These are phyloP conservation scores for Lepisosteus oculatus DNA, from an alignment of 2,113 vertebrate species.

Conservation along the genomic window DNA sequence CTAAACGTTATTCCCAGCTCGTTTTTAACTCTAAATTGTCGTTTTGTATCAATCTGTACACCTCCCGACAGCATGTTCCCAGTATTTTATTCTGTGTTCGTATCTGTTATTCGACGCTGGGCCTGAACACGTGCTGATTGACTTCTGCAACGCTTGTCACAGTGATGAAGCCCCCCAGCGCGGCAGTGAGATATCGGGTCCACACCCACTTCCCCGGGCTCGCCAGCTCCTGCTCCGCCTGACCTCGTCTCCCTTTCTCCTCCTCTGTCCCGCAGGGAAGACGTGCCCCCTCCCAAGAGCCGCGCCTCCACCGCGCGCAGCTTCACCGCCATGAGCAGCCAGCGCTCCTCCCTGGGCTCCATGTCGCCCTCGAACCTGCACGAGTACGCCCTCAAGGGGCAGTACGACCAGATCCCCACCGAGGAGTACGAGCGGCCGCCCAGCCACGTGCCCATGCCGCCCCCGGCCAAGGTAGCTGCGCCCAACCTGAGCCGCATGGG, in stretches of 20 bases:
- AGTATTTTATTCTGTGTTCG: too few species aligned
- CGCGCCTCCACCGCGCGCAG: slow-evolving; percentile 90
- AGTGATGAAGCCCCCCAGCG: too few species aligned
- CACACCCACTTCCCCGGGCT: too few species aligned
- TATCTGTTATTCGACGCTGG: too few species aligned
- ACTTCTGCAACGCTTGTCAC: too few species aligned
- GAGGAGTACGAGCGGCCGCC: slow-evolving; percentile 82
- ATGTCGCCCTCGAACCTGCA: slow-evolving; percentile 98
- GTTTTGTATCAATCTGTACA: too few species aligned
- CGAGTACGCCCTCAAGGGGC: slow-evolving; percentile 81
- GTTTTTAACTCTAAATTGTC: too few species aligned
- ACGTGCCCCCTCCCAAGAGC: slow-evolving; percentile 92
- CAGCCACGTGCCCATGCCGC: slow-evolving; percentile 68
- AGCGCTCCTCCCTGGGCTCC: slow-evolving; percentile 92
- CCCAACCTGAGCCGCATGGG: slow-evolving; percentile 98
- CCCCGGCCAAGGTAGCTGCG: slow-evolving; percentile 78
- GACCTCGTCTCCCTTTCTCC: slow-evolving; percentile 20
- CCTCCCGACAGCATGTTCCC: too few species aligned
- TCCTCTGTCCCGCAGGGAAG: slow-evolving; percentile 71
- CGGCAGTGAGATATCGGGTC: too few species aligned
- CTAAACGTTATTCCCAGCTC: too few species aligned
- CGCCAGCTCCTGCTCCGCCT: too few species aligned
- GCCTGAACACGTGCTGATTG: too few species aligned
- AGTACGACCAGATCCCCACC: slow-evolving; percentile 87
- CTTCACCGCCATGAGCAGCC: slow-evolving; percentile 84